phyloP scores from a whole-genome alignment of 2,113 vertebrate genomes.

The Capra hircus region DNA sequence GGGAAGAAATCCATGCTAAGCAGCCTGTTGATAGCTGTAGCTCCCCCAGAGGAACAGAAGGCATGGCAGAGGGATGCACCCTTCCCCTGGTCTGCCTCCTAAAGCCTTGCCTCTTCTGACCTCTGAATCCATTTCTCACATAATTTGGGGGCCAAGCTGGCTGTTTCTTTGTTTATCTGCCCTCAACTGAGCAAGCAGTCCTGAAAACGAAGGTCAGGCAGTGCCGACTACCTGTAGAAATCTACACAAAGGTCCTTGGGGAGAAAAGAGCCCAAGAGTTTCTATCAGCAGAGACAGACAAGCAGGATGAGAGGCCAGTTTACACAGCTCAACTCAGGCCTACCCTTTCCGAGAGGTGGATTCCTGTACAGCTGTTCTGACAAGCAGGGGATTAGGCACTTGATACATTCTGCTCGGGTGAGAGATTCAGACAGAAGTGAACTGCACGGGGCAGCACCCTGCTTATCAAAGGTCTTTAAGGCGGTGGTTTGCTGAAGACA shows the following conservation, averaged over 20 bases:
- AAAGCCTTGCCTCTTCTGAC: conserved; percentile 24
- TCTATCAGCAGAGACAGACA: neutral
- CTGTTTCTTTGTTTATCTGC: neutral
- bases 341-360: conserved; percentile 49
- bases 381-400: conserved; percentile 39
- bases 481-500: neutral
- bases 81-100: neutral
- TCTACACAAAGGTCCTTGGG: neutral
- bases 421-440: conserved; percentile 32
- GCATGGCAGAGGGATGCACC: neutral
- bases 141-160: neutral
- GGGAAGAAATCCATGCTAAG: neutral
- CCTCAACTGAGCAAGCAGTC: neutral
- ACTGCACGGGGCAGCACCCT: neutral
- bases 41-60: neutral
- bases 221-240: neutral
- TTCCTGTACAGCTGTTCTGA: conserved; percentile 57
- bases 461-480: conserved; percentile 10
- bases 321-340: conserved; percentile 34
- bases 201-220: neutral
- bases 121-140: conserved; percentile 19
- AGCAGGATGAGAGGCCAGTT: neutral
- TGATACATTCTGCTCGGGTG: conserved; percentile 39
- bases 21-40: neutral
- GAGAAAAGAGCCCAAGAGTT: conserved; percentile 15